A percentile compares a stretch with the other conserved stretches of the same genome.
phyloP scores from a whole-genome alignment of 2,113 vertebrate species.

The Ceratotherium simum region DNA sequence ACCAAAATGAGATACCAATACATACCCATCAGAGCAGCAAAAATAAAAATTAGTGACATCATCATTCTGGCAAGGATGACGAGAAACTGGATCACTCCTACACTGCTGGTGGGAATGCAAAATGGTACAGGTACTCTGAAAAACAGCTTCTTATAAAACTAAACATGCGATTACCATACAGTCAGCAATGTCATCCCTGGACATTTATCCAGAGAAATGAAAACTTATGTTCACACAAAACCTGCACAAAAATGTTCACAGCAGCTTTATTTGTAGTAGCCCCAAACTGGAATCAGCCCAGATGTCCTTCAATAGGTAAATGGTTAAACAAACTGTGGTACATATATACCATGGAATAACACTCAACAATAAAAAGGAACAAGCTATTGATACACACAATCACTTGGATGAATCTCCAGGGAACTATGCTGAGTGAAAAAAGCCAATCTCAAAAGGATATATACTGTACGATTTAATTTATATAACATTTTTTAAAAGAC shows the following conservation, averaged over 20 bases:
- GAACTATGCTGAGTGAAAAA: not conserved
- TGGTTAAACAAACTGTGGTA: not conserved
- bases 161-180: not conserved
- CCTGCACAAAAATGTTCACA: not conserved
- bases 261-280: not conserved
- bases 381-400: no score
- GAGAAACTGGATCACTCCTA: not conserved
- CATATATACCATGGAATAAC: rapidly evolving
- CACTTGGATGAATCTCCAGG: not conserved
- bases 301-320: not conserved
- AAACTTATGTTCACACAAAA: not conserved
- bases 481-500: not conserved
- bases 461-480: not conserved
- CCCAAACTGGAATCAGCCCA: not conserved
- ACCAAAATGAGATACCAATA: not conserved
- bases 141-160: not conserved
- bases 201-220: not conserved
- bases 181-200: not conserved
- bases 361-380: not conserved
- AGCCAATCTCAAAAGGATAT: not conserved
- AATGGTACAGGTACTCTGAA: not conserved
- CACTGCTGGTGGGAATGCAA: not conserved
- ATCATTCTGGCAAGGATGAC: not conserved
- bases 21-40: not conserved
- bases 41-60: not conserved